phyloP scores from a whole-genome alignment of 1,140 invertebrate genomes.

The Drosophila lacteicornis region DNA sequence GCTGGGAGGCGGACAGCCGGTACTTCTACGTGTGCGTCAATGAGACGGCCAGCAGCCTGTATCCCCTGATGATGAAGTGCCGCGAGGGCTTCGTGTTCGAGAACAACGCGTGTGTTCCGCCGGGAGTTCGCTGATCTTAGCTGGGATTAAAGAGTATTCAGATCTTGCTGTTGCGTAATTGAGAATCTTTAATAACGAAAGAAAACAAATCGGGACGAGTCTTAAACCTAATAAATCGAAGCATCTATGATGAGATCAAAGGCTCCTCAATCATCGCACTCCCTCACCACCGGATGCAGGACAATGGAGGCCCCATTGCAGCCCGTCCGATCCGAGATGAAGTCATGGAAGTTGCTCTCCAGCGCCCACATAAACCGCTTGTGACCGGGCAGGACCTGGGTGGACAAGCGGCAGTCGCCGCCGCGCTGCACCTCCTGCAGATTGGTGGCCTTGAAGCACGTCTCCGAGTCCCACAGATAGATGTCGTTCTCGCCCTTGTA shows the following conservation, averaged over 20 bases:
- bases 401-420: slow-evolving; percentile 87
- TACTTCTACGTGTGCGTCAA: slow-evolving; percentile 80
- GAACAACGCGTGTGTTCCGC: slow-evolving; percentile 47
- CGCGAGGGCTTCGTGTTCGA: slow-evolving; percentile 58
- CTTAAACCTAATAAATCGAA: slow-evolving; percentile 48
- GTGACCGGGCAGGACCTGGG: slow-evolving; percentile 87
- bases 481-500: slow-evolving; percentile 87
- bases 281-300: slow-evolving; percentile 86
- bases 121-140: not conserved
- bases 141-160: too few species aligned
- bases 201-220: slow-evolving; percentile 16
- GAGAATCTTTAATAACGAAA: slow-evolving; percentile 48
- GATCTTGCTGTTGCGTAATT: too few species aligned
- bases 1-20: slow-evolving; percentile 62
- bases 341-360: slow-evolving; percentile 89
- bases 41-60: slow-evolving; percentile 35
- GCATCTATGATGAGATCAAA: not conserved
- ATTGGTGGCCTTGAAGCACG: slow-evolving; percentile 86
- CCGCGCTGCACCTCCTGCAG: slow-evolving; percentile 87
- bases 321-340: slow-evolving; percentile 86
- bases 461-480: slow-evolving; percentile 88
- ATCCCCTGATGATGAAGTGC: slow-evolving; percentile 74
- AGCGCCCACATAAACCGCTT: slow-evolving; percentile 87
- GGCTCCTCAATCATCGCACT: slow-evolving; percentile 70
- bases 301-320: slow-evolving; percentile 86